Evolutionary conservation across 2,113 vertebrate genomes (phyloP).

Genomic region (Spilogale gracilis): DNA sequence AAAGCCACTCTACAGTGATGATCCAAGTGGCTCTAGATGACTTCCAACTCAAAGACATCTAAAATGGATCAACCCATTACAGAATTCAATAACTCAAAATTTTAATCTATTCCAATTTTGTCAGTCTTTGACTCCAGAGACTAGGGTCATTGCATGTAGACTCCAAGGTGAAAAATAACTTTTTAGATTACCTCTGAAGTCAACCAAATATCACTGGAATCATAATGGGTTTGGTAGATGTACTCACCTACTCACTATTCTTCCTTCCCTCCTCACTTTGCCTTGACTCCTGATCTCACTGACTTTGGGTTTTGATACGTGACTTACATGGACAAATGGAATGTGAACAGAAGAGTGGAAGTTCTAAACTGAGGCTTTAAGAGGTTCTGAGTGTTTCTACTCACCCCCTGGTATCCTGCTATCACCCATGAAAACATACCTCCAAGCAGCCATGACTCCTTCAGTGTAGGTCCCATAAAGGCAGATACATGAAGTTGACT

Average conservation of each 20-base stretch:
- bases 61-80: not conserved
- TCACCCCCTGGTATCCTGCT: not conserved
- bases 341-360: not conserved
- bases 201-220: not conserved
- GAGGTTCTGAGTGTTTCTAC: not conserved
- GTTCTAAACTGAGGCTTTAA: not conserved
- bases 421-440: not conserved
- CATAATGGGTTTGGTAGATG: not conserved
- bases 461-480: not conserved
- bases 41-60: not conserved
- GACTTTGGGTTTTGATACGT: not conserved
- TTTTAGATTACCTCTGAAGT: not conserved
- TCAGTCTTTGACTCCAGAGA: not conserved
- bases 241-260: not conserved
- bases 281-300: not conserved
- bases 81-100: not conserved
- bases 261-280: not conserved
- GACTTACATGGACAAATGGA: not conserved
- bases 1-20: not conserved
- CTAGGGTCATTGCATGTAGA: not conserved
- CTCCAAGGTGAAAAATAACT: not conserved
- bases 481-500: not conserved
- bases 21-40: not conserved
- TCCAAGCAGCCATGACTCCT: not conserved
- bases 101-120: not conserved